Evolutionary conservation across 1,140 invertebrate genomes (phyloP).

Genomic region (Danaus melanippus): DNA sequence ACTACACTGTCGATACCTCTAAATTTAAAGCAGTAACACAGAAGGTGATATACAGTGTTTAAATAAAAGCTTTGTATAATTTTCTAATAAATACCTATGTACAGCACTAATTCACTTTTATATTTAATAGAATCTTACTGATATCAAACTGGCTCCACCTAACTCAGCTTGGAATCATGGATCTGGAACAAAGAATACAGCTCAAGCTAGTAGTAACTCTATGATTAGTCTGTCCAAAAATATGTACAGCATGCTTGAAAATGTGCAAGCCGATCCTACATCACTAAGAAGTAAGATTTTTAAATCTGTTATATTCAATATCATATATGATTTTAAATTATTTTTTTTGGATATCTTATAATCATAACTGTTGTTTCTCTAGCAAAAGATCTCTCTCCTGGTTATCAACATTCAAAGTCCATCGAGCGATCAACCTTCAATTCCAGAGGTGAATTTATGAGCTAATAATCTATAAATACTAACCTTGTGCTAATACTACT

Average conservation of each 20-base stretch:
- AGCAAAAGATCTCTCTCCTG: constrained; percentile 45
- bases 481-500: too few relatives aligned
- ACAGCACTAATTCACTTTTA: too few relatives aligned
- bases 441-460: constrained; percentile 52
- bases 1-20: constrained; percentile 47
- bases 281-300: constrained; percentile 38
- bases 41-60: constrained; percentile 30
- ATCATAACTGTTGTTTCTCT: constrained; percentile 29
- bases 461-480: constrained; percentile 14
- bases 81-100: constrained; percentile 8
- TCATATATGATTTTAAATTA: neutral
- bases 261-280: constrained; percentile 43
- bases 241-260: constrained; percentile 50
- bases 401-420: constrained; percentile 54
- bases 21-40: constrained; percentile 52
- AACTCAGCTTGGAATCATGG: constrained; percentile 50
- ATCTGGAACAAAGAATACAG: constrained; percentile 47
- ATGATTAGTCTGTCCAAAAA: constrained; percentile 53
- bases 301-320: too few relatives aligned
- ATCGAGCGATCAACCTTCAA: constrained; percentile 64
- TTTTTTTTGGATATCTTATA: constrained; percentile 10
- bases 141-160: constrained; percentile 51
- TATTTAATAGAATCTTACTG: constrained; percentile 41
- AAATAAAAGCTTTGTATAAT: neutral
- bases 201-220: constrained; percentile 39